Evolutionary conservation across 2,113 vertebrate genomes (phyloP).

Genomic region (Notarius quadriscutis): DNA sequence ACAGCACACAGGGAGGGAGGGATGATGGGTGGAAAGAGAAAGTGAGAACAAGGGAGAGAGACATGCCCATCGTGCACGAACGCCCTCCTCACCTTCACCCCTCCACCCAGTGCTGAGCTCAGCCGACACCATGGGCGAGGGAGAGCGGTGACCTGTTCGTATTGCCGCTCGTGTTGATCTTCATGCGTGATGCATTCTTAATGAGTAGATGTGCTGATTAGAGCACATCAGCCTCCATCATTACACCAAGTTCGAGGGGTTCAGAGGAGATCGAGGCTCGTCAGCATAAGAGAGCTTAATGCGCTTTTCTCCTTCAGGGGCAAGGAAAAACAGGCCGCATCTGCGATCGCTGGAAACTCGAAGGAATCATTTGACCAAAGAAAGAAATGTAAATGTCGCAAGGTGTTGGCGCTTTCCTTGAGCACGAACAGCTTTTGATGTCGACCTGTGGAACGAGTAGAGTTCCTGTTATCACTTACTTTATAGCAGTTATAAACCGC

Average conservation of each 20-base stretch:
- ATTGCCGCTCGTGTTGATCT: neutral
- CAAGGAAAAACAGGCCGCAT: neutral
- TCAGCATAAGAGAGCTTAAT: neutral
- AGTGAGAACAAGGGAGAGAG: neutral
- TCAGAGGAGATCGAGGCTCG: neutral
- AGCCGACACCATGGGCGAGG: neutral
- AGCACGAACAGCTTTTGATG: neutral
- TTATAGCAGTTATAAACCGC: neutral
- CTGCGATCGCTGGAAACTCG: neutral
- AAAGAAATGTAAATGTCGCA: neutral
- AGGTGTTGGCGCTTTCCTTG: neutral
- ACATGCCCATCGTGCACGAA: neutral
- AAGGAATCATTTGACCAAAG: neutral
- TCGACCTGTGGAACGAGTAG: neutral
- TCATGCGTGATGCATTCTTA: slow-evolving; percentile 1
- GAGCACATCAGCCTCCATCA: slow-evolving; percentile 43
- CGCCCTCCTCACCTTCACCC: neutral
- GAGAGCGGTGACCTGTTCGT: neutral
- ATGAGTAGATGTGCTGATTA: slow-evolving; percentile 22
- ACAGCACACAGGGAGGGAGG: slow-evolving; percentile 18
- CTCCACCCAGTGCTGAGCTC: neutral
- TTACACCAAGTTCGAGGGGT: slow-evolving; percentile 9
- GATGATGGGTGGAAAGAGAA: slow-evolving; percentile 15
- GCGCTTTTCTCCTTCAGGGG: neutral
- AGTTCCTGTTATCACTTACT: neutral